These are phyloP conservation scores for Pollenia labialis DNA, from an alignment of 2,888 invertebrate species.

Conservation along the genomic window DNA sequence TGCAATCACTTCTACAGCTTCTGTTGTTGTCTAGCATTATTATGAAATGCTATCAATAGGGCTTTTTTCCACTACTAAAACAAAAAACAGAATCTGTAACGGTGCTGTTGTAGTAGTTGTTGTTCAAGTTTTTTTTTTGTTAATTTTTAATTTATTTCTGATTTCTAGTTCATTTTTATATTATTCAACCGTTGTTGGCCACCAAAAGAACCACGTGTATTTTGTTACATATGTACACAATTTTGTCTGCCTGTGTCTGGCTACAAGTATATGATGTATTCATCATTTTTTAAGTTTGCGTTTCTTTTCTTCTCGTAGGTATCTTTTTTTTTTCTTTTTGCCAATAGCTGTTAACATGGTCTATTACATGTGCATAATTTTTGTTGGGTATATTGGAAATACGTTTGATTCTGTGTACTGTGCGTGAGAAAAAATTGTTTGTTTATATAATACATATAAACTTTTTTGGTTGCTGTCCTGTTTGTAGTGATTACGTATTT, in stretches of 20 bases:
- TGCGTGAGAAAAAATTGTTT: constrained; percentile 47
- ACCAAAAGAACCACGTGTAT: constrained; percentile 65
- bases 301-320: constrained; percentile 11
- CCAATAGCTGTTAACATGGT: constrained; percentile 57
- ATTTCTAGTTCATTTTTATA: constrained; percentile 49
- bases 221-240: constrained; percentile 41
- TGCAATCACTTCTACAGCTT: constrained; percentile 36
- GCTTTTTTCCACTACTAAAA: constrained; percentile 10
- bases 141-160: constrained; percentile 32
- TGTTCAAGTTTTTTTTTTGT: constrained; percentile 28
- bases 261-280: constrained; percentile 40
- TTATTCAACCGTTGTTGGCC: constrained; percentile 67
- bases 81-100: constrained; percentile 40
- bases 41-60: constrained; percentile 62
- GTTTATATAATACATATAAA: constrained; percentile 25
- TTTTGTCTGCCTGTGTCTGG: constrained; percentile 10
- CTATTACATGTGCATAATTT: constrained; percentile 49
- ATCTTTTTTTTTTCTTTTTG: constrained; percentile 32
- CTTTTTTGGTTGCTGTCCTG: background rate
- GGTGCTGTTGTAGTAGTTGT: constrained; percentile 61
- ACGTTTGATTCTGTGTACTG: background rate
- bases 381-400: constrained; percentile 34
- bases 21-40: constrained; percentile 52
- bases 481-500: background rate
- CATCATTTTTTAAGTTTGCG: constrained; percentile 22